Evolutionary conservation across 2,113 vertebrate genomes (phyloP), one percentile per base, ranked within the genome.

Genomic region (Brachirus orientalis): DNA sequence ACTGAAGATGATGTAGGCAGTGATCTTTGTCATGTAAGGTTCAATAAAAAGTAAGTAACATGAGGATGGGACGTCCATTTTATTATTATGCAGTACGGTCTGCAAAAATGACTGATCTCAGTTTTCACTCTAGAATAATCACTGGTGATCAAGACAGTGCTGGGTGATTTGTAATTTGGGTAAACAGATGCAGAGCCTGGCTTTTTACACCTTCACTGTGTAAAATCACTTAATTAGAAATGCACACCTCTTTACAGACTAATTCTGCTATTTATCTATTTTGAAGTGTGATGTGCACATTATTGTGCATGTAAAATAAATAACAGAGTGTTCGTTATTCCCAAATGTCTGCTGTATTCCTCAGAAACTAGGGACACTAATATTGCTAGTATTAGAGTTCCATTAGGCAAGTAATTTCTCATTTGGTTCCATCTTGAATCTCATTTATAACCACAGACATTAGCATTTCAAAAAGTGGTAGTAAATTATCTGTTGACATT

Each of bases 221-320:
- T n/a, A n/a, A n/a, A n/a, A n/a, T n/a, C n/a, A n/a, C n/a, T 86
- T 86, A 84, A 87, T 90, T 90, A 77, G 64, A 82, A 74, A 86
- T 59, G 36, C 64, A 77, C 69, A 69, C 71, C 46, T 77, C 64
- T 72, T 75, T 45, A 60, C 45, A 59, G 79, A 64, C 75, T 79
- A 84, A 82, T 85, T 81, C 54, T 63, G 54, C 57, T 70, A 75
- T 88, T 68, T 75, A 81, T 84, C 61, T 81, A 69, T 76, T 79
- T 75, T 54, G 41, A 75, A 45, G 47, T 46, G 69, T 12, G 45
- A 64, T 84, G 83, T 82, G 67, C 60, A 58, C 75, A 61, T 60
- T 65, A 60, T 8, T 82, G 71, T 59, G 71, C 53, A 68, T 56
- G n/a, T 63, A 37, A 65, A 72, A 75, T 61, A 52, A 47, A 75